Evolutionary conservation across 2,797 vertebrate genomes (phyloP), one percentile per base, ranked within the genome.

Genomic region (Myotis findleyi): DNA sequence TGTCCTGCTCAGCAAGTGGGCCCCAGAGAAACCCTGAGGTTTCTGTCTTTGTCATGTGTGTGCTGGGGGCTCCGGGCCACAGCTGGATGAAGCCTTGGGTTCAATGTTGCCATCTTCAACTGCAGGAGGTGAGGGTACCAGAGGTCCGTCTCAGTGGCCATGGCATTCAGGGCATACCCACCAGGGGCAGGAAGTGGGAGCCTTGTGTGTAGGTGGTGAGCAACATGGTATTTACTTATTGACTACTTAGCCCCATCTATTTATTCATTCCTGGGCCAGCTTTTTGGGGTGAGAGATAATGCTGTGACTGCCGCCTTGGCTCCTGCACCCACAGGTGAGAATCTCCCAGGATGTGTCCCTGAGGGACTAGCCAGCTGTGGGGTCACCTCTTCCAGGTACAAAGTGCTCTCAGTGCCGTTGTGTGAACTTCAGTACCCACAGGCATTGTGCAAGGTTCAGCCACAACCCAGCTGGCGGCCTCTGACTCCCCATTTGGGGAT

Each of bases 101-200:
- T 1, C 0, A 3, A 17, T 21, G 20, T n/a, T n/a, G 9, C 49
- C 18, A 0, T 25, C 81, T 10, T 18, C 59, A 20, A 38, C 38
- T n/a, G 18, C 88, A 51, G 76, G 7, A 62, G 33, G 18, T 1
- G 6, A 77, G 44, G 88, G 41, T 62, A 20, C 6, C 62, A 36
- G 44, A 77, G 53, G 30, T 69, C 41, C 17, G 11, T 36, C 41
- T 66, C 30, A 66, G 20, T 83, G 20, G 59, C 41, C 18, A 3
- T 49, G 79, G 30, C 30, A 9, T 49, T 27, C 14, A 57, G 66
- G 38, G 25, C 23, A 14, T 6, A 3, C 20, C 66, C 9, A 30
- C 13, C 55, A 21, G 11, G 62, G 87, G 73, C 3, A 0, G 23
- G 53, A 13, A 71, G 53, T 6, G 9, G 55, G 17, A 3, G 21